Evolutionary conservation across 2,797 vertebrate species (phyloP).

Genomic region (Rhincodon typus): DNA sequence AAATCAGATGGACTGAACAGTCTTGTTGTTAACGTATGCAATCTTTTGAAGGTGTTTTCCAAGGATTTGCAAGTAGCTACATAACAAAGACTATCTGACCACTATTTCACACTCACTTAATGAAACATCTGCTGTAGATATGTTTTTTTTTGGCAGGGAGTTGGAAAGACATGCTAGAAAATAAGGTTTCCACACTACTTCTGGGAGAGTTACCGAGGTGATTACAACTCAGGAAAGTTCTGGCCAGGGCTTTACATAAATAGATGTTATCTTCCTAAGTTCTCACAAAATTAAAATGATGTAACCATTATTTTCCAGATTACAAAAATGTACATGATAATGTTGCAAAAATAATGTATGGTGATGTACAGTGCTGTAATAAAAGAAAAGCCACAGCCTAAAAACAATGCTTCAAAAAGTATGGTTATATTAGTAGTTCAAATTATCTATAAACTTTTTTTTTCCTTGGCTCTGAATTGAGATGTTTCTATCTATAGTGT

Average conservation of each 20-base stretch:
- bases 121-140: neutral
- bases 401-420: neutral
- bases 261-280: neutral
- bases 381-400: neutral
- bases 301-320: neutral
- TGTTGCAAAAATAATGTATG: neutral
- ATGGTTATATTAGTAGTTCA: neutral
- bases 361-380: neutral
- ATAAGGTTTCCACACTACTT: neutral
- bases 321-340: neutral
- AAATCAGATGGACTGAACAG: neutral
- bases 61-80: neutral
- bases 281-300: neutral
- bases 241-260: neutral
- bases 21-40: neutral
- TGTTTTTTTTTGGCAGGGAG: neutral
- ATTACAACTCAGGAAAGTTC: neutral
- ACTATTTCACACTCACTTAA: neutral
- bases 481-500: neutral
- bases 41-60: neutral
- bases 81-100: neutral
- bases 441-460: neutral
- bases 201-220: neutral
- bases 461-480: neutral
- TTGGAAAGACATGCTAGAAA: neutral